phyloP scores from a whole-genome alignment of 1,140 invertebrate species.

The Megalopta genalis region DNA sequence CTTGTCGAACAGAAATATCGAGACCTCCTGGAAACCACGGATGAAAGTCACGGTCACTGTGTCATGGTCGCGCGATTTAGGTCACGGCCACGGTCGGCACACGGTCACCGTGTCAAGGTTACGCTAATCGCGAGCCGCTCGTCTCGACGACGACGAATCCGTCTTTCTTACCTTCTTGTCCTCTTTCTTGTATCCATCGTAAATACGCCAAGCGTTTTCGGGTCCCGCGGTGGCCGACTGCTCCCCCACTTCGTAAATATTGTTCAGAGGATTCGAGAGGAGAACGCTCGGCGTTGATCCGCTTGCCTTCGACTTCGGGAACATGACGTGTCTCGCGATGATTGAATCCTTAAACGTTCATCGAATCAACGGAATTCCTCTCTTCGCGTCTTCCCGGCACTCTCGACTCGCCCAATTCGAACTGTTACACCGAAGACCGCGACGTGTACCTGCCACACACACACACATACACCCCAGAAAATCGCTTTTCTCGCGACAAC shows the following conservation, averaged over 20 bases:
- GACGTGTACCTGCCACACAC: too few species aligned
- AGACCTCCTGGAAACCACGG: conserved; percentile 90
- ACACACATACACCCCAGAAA: too few species aligned
- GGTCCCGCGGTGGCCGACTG: conserved; percentile 93
- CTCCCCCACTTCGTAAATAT: conserved; percentile 94
- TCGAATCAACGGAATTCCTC: not conserved
- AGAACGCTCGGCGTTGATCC: conserved; percentile 75
- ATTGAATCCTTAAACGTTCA: conserved; percentile 32
- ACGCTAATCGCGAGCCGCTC: not conserved
- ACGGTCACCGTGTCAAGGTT: not conserved
- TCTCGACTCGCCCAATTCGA: too few species aligned
- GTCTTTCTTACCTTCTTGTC: conserved; percentile 90
- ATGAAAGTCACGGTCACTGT: not conserved
- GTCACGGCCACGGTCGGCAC: not conserved
- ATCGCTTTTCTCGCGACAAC: too few species aligned
- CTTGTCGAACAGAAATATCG: conserved; percentile 97
- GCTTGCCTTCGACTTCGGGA: conserved; percentile 87
- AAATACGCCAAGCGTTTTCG: conserved; percentile 95
- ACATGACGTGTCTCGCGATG: conserved; percentile 79
- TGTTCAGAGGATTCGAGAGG: conserved; percentile 90
- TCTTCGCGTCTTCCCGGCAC: too few species aligned
- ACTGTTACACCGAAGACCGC: too few species aligned
- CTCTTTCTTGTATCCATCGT: conserved; percentile 92
- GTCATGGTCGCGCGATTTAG: not conserved
- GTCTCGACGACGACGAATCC: not conserved